Evolutionary conservation across 2,113 vertebrate species (phyloP), one percentile per base, ranked within the genome.

Genomic region (Prinia subflava): DNA sequence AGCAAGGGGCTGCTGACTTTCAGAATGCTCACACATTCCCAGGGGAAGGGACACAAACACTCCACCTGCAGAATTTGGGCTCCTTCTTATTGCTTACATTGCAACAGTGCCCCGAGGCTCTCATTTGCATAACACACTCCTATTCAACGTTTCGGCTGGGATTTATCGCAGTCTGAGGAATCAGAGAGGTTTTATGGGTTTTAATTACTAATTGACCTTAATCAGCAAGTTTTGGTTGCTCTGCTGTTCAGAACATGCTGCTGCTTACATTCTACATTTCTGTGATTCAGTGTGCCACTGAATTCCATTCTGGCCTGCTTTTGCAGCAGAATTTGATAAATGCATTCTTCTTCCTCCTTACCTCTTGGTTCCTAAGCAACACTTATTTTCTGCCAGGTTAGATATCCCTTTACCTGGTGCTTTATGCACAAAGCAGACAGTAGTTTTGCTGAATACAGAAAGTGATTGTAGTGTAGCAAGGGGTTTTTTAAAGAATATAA

Each of bases 171-270:
- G 73, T 81, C 64, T 81, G 30, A 59, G 87, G 67, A 88, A 89
- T 55, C 63, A 9, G 20, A 65, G 64, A 49, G 83, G 70, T 80
- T 90, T 91, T 52, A 89, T 46, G 82, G 50, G 28, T 92, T 71
- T 92, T 82, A 82, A 92, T 95, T 92, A 93, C 55, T 59, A 35
- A 79, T 77, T 60, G 56, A 86, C 69, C 55, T 83, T 80, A 50
- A 78, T 80, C 67, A 83, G 82, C 69, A 55, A 30, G 15, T 92
- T 92, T 78, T 53, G 24, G 21, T 81, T 74, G 24, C 68, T 12
- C 39, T 52, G 12, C 31, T 46, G 18, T 59, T 85, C 55, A 12
- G 77, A 91, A 64, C 37, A 25, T 0, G 0, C 41, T 50, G 56
- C 53, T 83, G 81, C 56, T 62, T 71, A 19, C 56, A 55, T 83